phyloP scores from a whole-genome alignment of 2,888 invertebrate species.

The Sarcophaga variegata region DNA sequence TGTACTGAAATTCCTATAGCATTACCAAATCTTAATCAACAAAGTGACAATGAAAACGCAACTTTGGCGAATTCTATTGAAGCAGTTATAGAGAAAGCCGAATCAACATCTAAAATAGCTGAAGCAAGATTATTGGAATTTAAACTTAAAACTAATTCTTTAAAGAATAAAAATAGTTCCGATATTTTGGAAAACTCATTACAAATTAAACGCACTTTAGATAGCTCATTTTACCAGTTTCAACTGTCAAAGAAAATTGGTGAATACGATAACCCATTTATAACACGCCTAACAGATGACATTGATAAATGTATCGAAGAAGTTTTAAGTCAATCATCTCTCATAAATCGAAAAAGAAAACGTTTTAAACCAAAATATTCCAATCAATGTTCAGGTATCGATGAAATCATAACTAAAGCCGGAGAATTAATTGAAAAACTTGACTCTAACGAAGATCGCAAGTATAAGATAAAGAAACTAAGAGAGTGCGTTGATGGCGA shows the following conservation, averaged over 20 bases:
- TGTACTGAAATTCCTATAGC: slow-evolving; percentile 26
- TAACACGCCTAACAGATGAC: slow-evolving; percentile 47
- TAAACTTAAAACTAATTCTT: slow-evolving; percentile 46
- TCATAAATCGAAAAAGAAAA: slow-evolving; percentile 34
- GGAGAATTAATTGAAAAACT: slow-evolving; percentile 70
- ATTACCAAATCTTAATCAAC: background rate
- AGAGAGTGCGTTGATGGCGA: background rate
- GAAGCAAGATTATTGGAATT: slow-evolving; percentile 66
- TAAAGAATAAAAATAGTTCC: slow-evolving; percentile 10
- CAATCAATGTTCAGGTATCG: slow-evolving; percentile 60
- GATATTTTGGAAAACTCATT: slow-evolving; percentile 19
- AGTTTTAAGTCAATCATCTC: slow-evolving; percentile 37
- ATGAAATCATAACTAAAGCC: slow-evolving; percentile 71
- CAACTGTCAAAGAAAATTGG: slow-evolving; percentile 73
- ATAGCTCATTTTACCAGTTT: slow-evolving; percentile 72
- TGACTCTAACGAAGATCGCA: slow-evolving; percentile 72
- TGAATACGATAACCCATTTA: slow-evolving; percentile 62
- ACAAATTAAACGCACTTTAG: slow-evolving; percentile 70
- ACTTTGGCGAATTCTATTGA: slow-evolving; percentile 50
- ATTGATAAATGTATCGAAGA: slow-evolving; percentile 67
- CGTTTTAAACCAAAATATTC: slow-evolving; percentile 17
- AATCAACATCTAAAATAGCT: slow-evolving; percentile 68
- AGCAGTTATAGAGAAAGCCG: slow-evolving; percentile 71
- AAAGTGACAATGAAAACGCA: slow-evolving; percentile 16
- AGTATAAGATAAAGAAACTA: slow-evolving; percentile 12